phyloP scores from a whole-genome alignment of 1,140 invertebrate species.

The Spodoptera frugiperda region DNA sequence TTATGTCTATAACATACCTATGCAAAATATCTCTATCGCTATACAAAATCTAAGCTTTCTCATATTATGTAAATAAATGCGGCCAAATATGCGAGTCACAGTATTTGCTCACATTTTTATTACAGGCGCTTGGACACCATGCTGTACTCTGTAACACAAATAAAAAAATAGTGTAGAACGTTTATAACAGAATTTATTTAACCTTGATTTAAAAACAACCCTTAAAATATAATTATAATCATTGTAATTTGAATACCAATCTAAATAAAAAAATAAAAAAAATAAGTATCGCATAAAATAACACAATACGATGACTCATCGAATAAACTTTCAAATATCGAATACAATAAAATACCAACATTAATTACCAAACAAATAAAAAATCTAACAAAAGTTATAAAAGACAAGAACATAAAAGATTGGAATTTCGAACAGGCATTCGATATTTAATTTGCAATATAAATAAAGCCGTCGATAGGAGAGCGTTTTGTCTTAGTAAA shows the following conservation, averaged over 20 bases:
- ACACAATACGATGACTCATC: background rate
- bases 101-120: conserved; percentile 13
- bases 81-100: background rate
- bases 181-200: too few relatives aligned
- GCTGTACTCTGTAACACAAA: too few relatives aligned
- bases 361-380: background rate
- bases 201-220: too few relatives aligned
- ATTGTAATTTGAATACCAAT: too few relatives aligned
- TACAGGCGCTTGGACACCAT: background rate
- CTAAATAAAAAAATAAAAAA: too few relatives aligned
- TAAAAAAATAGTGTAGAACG: too few relatives aligned
- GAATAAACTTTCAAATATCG: too few relatives aligned
- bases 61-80: background rate
- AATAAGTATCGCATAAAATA: background rate
- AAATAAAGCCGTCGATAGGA: conserved; percentile 35
- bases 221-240: too few relatives aligned
- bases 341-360: background rate
- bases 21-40: background rate
- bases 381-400: background rate
- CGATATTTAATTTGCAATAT: conserved; percentile 39
- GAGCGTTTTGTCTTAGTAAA: conserved; percentile 40
- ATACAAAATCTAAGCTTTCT: background rate
- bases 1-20: too few relatives aligned
- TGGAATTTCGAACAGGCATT: conserved; percentile 20
- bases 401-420: conserved; percentile 9